Evolutionary conservation across 2,113 vertebrate species (phyloP).

Genomic region (Nyctereutes procyonoides): DNA sequence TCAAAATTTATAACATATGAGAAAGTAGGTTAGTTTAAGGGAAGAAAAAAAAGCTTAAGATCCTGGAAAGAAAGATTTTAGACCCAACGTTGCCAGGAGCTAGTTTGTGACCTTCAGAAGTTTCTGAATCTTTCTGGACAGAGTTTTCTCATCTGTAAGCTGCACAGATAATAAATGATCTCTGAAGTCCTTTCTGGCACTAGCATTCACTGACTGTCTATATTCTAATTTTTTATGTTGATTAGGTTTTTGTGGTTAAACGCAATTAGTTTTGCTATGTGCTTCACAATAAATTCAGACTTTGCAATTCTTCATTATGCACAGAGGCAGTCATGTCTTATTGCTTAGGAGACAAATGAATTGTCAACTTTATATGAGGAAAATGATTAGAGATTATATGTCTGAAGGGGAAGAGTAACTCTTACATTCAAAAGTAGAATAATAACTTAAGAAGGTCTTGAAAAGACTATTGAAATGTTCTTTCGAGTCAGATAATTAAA

Average conservation of each 20-base stretch:
- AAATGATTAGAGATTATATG: slow-evolving; percentile 73
- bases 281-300: slow-evolving; percentile 73
- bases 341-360: slow-evolving; percentile 79
- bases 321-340: slow-evolving; percentile 68
- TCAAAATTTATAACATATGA: not conserved
- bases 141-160: slow-evolving; percentile 57
- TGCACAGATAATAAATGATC: slow-evolving; percentile 54
- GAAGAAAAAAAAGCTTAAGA: not conserved
- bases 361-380: slow-evolving; percentile 72
- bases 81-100: not conserved
- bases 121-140: slow-evolving; percentile 42
- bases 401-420: slow-evolving; percentile 63
- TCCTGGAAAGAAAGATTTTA: not conserved
- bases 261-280: slow-evolving; percentile 74
- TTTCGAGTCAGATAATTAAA: slow-evolving; percentile 68
- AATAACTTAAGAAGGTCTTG: slow-evolving; percentile 63
- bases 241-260: slow-evolving; percentile 71
- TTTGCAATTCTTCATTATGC: slow-evolving; percentile 67
- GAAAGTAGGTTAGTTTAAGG: not conserved
- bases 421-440: slow-evolving; percentile 73
- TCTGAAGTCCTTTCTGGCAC: slow-evolving; percentile 45
- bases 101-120: slow-evolving; percentile 58
- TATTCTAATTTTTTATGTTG: slow-evolving; percentile 69
- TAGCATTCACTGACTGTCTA: slow-evolving; percentile 56
- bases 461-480: slow-evolving; percentile 65